A percentile compares a stretch with the other conserved stretches of the same genome.
phyloP scores from a whole-genome alignment of 1,140 invertebrate genomes.

The Dinothrombium tinctorium region DNA sequence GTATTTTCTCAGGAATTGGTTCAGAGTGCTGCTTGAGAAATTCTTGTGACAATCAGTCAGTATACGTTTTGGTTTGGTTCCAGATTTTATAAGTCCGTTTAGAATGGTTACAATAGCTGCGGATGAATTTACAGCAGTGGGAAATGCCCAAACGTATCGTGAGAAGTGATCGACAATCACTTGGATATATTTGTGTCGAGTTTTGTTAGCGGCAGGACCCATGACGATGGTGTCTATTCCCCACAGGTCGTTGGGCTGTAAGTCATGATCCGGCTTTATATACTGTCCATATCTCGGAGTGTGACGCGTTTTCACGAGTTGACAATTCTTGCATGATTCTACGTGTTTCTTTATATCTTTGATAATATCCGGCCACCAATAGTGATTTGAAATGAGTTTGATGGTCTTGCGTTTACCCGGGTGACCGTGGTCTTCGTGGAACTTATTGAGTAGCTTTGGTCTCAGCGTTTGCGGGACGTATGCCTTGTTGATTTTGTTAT shows the following conservation, averaged over 20 bases:
- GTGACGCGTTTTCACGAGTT: not conserved
- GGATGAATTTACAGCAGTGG: not conserved
- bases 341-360: not conserved
- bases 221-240: not conserved
- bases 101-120: constrained; percentile 1
- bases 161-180: not conserved
- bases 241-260: not conserved
- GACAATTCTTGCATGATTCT: not conserved
- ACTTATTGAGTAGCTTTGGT: not conserved
- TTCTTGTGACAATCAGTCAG: constrained; percentile 17
- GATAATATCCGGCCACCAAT: constrained; percentile 1
- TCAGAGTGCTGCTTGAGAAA: not conserved
- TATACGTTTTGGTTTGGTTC: constrained; percentile 4
- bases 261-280: no score
- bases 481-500: constrained; percentile 18
- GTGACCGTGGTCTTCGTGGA: no score
- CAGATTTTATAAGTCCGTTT: constrained; percentile 3
- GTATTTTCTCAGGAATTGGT: not conserved
- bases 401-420: not conserved
- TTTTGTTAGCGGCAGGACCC: not conserved
- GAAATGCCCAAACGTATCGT: not conserved
- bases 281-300: not conserved
- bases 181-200: not conserved
- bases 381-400: not conserved
- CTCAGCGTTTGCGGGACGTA: not conserved